A percentile compares a stretch with the other conserved stretches of the same genome.
Conservation (phyloP, 2,797 vertebrate species). For the Cirrhinus mrigala region DNA sequence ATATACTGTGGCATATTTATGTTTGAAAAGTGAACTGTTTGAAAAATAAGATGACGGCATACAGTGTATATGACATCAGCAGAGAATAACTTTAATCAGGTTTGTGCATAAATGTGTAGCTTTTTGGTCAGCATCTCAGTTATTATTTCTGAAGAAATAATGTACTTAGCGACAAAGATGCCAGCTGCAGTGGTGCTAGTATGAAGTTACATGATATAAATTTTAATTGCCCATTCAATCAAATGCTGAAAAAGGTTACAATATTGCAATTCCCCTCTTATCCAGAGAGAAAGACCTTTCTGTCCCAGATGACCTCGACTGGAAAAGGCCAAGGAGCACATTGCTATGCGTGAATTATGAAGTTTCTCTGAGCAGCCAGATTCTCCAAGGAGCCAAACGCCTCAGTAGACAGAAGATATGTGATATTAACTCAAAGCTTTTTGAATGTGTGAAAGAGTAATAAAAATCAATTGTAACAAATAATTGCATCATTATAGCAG, state of each 20-base stretch:
- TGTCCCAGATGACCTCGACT: slow-evolving; percentile 46
- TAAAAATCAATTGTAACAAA: slow-evolving; percentile 7
- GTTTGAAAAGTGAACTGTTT: background rate
- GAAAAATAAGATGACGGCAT: background rate
- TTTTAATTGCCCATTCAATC: slow-evolving; percentile 63
- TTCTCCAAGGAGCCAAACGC: slow-evolving; percentile 36
- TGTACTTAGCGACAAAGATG: slow-evolving; percentile 1
- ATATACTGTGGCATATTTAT: background rate
- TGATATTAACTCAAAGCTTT: slow-evolving; percentile 51
- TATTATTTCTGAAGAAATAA: slow-evolving; percentile 42
- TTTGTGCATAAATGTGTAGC: background rate
- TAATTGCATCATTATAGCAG: background rate
- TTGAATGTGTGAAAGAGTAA: slow-evolving; percentile 7
- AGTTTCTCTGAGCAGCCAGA: slow-evolving; percentile 45
- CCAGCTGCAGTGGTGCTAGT: background rate
- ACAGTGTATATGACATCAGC: background rate
- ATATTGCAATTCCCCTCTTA: slow-evolving; percentile 55
- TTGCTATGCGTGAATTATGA: slow-evolving; percentile 68
- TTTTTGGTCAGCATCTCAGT: slow-evolving; percentile 2
- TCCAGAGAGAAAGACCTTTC: slow-evolving; percentile 16
- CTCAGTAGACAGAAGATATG: slow-evolving; percentile 47
- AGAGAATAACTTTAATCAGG: background rate
- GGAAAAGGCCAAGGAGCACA: slow-evolving; percentile 58
- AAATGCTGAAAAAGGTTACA: slow-evolving; percentile 58
- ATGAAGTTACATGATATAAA: slow-evolving; percentile 33